Evolutionary conservation across 2,888 invertebrate species (phyloP).

Genomic region (Candidula unifasciata): DNA sequence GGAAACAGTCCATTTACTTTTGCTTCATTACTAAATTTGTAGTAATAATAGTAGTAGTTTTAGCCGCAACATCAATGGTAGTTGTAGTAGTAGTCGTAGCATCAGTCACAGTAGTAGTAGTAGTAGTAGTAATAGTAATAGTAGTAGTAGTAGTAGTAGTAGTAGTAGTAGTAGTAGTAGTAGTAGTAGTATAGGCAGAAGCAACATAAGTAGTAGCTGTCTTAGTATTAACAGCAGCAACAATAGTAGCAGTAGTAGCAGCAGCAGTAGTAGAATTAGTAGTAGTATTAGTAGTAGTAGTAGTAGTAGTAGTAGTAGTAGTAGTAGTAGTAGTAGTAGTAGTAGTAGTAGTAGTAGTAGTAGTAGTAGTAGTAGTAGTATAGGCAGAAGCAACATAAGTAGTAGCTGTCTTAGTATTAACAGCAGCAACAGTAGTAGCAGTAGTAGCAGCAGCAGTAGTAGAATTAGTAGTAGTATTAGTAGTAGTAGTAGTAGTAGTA

Average conservation of each 20-base stretch:
- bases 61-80: conserved; percentile 21
- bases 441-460: conserved; percentile 2
- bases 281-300: neutral
- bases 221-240: conserved; percentile 2
- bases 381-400: neutral
- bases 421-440: neutral
- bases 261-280: neutral
- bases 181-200: neutral
- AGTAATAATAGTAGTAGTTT: conserved; percentile 14
- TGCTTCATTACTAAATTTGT: neutral
- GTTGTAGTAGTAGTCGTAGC: neutral
- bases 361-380: conserved; percentile 29
- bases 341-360: conserved; percentile 29
- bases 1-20: no score
- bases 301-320: conserved; percentile 26
- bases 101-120: conserved; percentile 30
- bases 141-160: conserved; percentile 23
- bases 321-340: conserved; percentile 14
- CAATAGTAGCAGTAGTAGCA: conserved; percentile 1
- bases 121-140: conserved; percentile 1
- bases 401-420: conserved; percentile 3
- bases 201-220: neutral
- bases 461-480: conserved; percentile 13
- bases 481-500: conserved; percentile 20
- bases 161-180: conserved; percentile 31